Conservation (phyloP, 1,140 invertebrate genomes). For the Lasioglossum albipes region DNA sequence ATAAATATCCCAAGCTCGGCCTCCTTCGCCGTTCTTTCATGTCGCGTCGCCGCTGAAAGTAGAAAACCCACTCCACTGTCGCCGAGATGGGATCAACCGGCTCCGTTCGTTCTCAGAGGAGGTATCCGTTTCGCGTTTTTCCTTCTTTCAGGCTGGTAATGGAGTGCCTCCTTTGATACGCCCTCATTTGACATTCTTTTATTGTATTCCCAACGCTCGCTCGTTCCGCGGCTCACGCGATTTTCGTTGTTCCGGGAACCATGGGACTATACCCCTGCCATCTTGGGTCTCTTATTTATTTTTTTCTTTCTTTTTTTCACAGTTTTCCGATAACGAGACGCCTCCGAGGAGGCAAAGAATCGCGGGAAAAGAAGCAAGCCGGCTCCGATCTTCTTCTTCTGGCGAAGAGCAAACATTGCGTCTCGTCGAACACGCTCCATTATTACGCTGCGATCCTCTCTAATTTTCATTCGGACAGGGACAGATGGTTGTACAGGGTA, state of each 20-base stretch:
- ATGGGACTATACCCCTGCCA: too few relatives aligned
- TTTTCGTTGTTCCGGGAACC: background rate
- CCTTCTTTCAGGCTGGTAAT: conserved; percentile 25
- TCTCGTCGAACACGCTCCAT: background rate
- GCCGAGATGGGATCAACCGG: conserved; percentile 40
- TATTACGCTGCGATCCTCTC: too few relatives aligned
- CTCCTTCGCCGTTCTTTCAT: conserved; percentile 11
- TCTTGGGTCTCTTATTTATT: too few relatives aligned
- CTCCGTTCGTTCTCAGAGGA: conserved; percentile 41
- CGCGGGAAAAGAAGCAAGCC: background rate
- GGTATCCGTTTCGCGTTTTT: conserved; percentile 43
- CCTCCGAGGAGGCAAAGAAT: background rate
- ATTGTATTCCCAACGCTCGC: conserved; percentile 10
- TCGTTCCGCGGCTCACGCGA: background rate
- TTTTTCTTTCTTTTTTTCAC: background rate
- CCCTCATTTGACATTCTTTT: conserved; percentile 38
- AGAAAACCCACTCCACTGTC: conserved; percentile 26
- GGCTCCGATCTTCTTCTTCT: background rate
- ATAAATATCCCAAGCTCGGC: conserved; percentile 37
- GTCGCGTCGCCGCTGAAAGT: conserved; percentile 12
- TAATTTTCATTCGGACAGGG: too few relatives aligned
- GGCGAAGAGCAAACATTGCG: background rate
- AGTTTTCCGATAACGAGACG: conserved; percentile 15
- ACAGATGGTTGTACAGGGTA: too few relatives aligned
- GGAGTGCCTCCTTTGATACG: conserved; percentile 39